phyloP scores from a whole-genome alignment of 64 coral and sea anemone genomes.

The Pocillopora damicornis region DNA sequence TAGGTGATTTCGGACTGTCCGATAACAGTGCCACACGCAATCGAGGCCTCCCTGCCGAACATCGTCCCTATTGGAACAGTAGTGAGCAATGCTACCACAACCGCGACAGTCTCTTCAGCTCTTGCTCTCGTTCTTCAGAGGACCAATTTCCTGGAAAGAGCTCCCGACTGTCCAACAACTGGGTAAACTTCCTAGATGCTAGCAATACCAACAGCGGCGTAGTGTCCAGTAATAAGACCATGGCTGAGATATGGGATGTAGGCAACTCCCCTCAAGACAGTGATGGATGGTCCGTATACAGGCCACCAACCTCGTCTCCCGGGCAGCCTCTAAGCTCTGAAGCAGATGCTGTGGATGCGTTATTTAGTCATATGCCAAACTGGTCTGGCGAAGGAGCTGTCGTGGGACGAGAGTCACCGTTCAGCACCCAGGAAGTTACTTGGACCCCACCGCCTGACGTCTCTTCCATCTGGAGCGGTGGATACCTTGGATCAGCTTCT shows the following conservation, averaged over 20 bases:
- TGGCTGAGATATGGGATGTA: slow-evolving; percentile 87
- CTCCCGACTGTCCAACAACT: slow-evolving; percentile 62
- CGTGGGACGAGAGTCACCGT: slow-evolving; percentile 10
- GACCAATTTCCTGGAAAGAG: slow-evolving; percentile 55
- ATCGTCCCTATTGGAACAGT: slow-evolving; percentile 21
- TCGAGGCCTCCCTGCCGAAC: slow-evolving; percentile 21
- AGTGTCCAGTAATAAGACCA: slow-evolving; percentile 55
- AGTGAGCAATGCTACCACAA: slow-evolving; percentile 42
- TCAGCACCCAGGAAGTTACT: slow-evolving; percentile 26
- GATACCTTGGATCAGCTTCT: slow-evolving; percentile 22
- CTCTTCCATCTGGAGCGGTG: slow-evolving; percentile 56
- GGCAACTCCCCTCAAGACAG: slow-evolving; percentile 48
- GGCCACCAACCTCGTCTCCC: neutral
- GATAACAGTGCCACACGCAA: slow-evolving; percentile 35
- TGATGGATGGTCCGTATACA: slow-evolving; percentile 74
- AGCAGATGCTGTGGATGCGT: slow-evolving; percentile 71
- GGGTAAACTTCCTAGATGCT: slow-evolving; percentile 87
- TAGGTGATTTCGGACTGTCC: slow-evolving; percentile 45
- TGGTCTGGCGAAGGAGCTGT: slow-evolving; percentile 18
- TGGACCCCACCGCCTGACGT: slow-evolving; percentile 47
- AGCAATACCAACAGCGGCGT: slow-evolving; percentile 29
- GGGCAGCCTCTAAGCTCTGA: slow-evolving; percentile 1
- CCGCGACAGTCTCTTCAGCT: slow-evolving; percentile 79
- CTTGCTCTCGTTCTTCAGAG: slow-evolving; percentile 26
- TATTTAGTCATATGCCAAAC: slow-evolving; percentile 68